Base-by-base conservation (phyloP, 2,888 invertebrate species). In the Nomada ferruginata region DNA sequence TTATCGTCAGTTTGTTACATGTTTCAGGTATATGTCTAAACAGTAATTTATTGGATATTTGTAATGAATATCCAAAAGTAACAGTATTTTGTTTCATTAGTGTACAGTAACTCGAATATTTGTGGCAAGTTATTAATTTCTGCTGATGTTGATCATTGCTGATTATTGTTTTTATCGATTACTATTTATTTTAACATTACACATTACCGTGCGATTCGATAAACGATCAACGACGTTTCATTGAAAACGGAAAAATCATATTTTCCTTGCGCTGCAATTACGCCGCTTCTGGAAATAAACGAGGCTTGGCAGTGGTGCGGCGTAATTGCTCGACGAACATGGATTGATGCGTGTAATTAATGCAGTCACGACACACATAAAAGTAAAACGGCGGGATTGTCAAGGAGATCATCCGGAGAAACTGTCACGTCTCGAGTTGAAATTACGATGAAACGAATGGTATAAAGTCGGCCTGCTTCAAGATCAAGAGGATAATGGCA, bases 371-470 rank as follows among this genome's bases (percentile, higher is more conserved):
- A 44, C n/a, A 29, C 2, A 42, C 23, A 55, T 53, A 0, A 18
- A 44, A 59, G 13, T 36, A 59, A 66, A 55, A 47, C 13, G 29
- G 36, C 23, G 18, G 50, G 20, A 36, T 23, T 15, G 20, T 26
- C 55, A 10, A 60, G 23, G n/a, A 44, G 44, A 55, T 52, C 52
- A 15, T 20, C 26, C 20, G 44, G 60, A 52, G 60, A 53, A 75
- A 70, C 44, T 75, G 75, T 75, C 75, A n/a, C 60, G 59, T 26
- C 26, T 1, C 18, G 26, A 44, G 10, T 15, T 44, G 26, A 60
- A 69, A 52, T 75, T 26, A 26, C n/a, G 60, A 75, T 75, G 26
- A 53, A 75, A 61, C 60, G 70, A 75, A 76, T 53, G 53, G 61
- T 47, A 57, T 52, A 64, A 18, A 52, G 20, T 61, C 20, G 29